Evolutionary conservation across 2,888 invertebrate species (phyloP), one percentile per base, ranked within the genome.

Genomic region (Rhingia campestris): DNA sequence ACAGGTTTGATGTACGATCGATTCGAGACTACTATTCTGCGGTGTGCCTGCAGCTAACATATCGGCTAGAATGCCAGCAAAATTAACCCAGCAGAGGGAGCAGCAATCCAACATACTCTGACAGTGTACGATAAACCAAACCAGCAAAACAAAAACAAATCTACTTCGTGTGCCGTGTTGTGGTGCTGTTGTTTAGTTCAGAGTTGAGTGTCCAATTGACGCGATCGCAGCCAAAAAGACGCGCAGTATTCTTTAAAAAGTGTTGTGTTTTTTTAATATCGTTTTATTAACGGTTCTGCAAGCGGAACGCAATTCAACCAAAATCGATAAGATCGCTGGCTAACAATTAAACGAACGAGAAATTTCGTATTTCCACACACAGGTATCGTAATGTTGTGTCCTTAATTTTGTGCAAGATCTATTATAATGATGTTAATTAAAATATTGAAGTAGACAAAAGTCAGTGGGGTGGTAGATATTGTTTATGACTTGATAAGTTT

Each of bases 151-250:
- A 30, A n/a, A 64, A 67, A 56, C 61, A 45, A 22, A 47, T 73
- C 41, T 64, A 72, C 64, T 47, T 63, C 64, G 54, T 67, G 63
- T 74, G 79, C 37, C 79, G 79, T 74, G 22, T 22, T 22, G 22
- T 39, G 45, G 56, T 69, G 58, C n/a, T 56, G 37, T 41, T 49
- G 63, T 74, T 74, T 58, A 64, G 72, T 74, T 84, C 64, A 79
- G 35, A 73, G 51, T 64, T 69, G 73, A 84, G 39, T 79, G 82
- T 84, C 64, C 47, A 73, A 64, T 74, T 69, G 79, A n/a, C 64
- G 79, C 58, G 82, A 74, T 84, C 81, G 63, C 39, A 67, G 54
- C 41, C 39, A 53, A 22, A 39, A 70, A 51, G 58, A 59, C 53
- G 70, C 32, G 45, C 12, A 43, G 14, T 37, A 30, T 51, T 45